Percentiles rank a stretch among this genome's conserved stretches.
Conservation (phyloP, 2,797 vertebrate genomes). For the Tympanoctomys barrerae region DNA sequence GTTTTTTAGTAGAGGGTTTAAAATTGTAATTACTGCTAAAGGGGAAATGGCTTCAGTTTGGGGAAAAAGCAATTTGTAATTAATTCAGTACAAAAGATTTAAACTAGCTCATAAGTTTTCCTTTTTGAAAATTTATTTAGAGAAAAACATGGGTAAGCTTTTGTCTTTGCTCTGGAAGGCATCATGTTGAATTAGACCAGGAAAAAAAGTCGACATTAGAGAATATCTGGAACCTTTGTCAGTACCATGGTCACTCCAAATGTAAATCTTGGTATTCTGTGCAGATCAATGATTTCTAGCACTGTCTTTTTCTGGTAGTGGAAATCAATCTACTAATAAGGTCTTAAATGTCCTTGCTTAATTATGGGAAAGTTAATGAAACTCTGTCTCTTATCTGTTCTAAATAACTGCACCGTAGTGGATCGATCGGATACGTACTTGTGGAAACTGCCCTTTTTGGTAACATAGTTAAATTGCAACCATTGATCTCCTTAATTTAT, state of each 20-base stretch:
- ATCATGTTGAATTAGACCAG: neutral
- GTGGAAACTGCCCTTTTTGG: constrained; percentile 42
- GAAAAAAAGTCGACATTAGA: neutral
- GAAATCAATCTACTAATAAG: constrained; percentile 69
- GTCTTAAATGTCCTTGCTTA: constrained; percentile 71
- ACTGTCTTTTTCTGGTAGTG: constrained; percentile 56
- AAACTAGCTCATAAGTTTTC: constrained; percentile 20
- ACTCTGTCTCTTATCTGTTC: constrained; percentile 37
- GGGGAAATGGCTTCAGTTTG: constrained; percentile 54
- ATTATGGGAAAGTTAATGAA: constrained; percentile 76
- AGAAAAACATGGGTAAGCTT: neutral
- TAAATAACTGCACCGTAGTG: constrained; percentile 30
- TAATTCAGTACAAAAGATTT: constrained; percentile 45
- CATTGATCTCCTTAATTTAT: constrained; percentile 24
- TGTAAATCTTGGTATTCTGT: constrained; percentile 55
- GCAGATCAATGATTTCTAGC: constrained; percentile 35
- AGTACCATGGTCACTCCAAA: neutral
- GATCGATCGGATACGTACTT: neutral
- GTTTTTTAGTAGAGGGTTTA: constrained; percentile 53
- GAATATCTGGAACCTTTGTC: constrained; percentile 13
- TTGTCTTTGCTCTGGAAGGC: neutral
- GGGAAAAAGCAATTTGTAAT: constrained; percentile 49
- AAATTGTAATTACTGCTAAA: constrained; percentile 65
- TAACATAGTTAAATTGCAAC: constrained; percentile 7
- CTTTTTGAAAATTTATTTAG: constrained; percentile 21